A percentile compares a stretch with the other conserved stretches of the same genome.
Conservation (phyloP, 2,797 vertebrate species). For the Cercopithecus petaurista region DNA sequence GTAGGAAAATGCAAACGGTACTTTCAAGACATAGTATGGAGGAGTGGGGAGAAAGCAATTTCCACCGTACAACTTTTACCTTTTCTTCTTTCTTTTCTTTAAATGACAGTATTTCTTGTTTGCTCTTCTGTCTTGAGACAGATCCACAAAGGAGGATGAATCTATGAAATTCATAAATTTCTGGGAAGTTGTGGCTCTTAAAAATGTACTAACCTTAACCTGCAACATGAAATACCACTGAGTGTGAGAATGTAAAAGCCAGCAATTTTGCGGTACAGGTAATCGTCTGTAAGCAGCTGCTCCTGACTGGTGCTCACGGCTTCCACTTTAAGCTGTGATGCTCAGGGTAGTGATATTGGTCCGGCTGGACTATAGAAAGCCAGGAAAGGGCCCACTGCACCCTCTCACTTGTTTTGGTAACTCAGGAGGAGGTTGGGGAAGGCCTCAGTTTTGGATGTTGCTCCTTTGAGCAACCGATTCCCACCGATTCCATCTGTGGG, state of each 20-base stretch:
- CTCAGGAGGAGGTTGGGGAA: neutral
- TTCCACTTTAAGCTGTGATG: neutral
- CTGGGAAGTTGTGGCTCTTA: conserved; percentile 54
- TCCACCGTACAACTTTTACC: neutral
- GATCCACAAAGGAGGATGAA: conserved; percentile 59
- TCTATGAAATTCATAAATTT: conserved; percentile 79
- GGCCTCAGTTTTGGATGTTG: neutral
- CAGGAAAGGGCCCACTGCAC: neutral
- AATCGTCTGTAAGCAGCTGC: conserved; percentile 55
- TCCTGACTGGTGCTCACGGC: conserved; percentile 36
- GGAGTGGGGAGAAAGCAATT: neutral
- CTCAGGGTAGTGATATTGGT: neutral
- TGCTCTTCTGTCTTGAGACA: conserved; percentile 53
- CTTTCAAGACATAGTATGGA: neutral
- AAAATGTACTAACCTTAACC: conserved; percentile 75
- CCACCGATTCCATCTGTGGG: neutral
- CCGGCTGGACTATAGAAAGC: neutral
- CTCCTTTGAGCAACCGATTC: neutral
- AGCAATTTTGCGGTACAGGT: conserved; percentile 37
- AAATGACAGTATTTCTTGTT: conserved; percentile 14
- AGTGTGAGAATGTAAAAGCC: conserved; percentile 37
- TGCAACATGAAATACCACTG: conserved; percentile 58
- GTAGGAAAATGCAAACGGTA: neutral
- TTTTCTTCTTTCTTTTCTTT: neutral
- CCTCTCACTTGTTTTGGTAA: neutral